Conservation (phyloP, 2,888 invertebrate species). For the Electrophaes corylata region DNA sequence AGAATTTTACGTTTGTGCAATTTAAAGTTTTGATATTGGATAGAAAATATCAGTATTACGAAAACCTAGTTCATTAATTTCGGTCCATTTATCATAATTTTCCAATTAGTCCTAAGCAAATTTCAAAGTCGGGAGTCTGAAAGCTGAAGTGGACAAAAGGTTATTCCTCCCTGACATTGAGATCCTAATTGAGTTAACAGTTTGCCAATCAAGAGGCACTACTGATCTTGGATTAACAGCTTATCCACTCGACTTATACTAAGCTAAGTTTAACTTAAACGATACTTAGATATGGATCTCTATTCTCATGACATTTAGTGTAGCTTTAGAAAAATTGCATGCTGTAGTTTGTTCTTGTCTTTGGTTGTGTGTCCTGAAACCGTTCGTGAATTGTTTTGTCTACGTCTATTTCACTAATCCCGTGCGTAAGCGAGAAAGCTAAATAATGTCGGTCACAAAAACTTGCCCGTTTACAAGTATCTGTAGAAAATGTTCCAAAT, state of each 20-base stretch:
- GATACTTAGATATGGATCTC: constrained; percentile 11
- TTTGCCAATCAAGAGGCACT: constrained; percentile 17
- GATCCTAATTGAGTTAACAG: constrained; percentile 22
- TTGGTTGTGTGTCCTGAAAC: background rate
- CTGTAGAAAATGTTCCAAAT: no score
- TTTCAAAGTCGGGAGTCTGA: background rate
- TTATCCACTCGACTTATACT: constrained; percentile 14
- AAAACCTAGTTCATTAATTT: background rate
- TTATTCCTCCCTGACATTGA: constrained; percentile 13
- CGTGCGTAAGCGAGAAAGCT: no score
- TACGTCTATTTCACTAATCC: no score
- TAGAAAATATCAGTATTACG: background rate
- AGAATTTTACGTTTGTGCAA: background rate
- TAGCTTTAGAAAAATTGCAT: constrained; percentile 16
- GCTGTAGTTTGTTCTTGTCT: constrained; percentile 11
- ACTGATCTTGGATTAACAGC: constrained; percentile 18
- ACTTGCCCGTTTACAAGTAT: no score
- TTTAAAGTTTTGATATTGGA: background rate
- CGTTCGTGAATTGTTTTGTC: no score
- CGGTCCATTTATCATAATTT: background rate
- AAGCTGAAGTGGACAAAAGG: background rate
- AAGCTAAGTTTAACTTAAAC: background rate
- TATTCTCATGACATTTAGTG: constrained; percentile 20
- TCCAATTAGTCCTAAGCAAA: background rate
- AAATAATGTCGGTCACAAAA: no score